These are phyloP conservation scores for Eledona agricola DNA, from an alignment of 2,888 invertebrate genomes.

Conservation along the genomic window DNA sequence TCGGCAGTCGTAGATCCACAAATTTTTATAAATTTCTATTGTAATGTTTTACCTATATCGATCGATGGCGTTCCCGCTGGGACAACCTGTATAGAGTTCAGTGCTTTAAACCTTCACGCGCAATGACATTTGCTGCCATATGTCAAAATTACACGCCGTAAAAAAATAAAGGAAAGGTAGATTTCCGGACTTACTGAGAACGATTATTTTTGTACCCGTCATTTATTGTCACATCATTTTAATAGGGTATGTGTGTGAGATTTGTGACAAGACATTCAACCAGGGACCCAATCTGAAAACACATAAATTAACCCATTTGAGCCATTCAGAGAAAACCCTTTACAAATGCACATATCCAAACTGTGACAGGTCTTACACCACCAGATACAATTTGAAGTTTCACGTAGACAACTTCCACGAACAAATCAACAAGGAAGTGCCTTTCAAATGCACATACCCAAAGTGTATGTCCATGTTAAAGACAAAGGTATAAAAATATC, in stretches of 20 bases:
- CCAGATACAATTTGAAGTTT: constrained; percentile 48
- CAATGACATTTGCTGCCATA: too few species aligned
- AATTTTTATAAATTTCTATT: too few species aligned
- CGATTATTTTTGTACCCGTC: too few species aligned
- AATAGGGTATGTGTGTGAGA: constrained; percentile 46
- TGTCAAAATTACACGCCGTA: too few species aligned
- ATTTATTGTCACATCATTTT: too few species aligned
- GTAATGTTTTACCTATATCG: too few species aligned
- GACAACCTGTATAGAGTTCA: too few species aligned
- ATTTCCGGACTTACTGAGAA: too few species aligned
- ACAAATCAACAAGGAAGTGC: constrained; percentile 36
- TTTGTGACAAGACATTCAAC: constrained; percentile 49
- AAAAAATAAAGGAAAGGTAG: too few species aligned
- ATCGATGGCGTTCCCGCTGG: too few species aligned
- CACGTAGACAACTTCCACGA: constrained; percentile 50
- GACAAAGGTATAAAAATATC: constrained; percentile 28
- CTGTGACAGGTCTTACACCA: constrained; percentile 48
- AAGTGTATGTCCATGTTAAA: constrained; percentile 40
- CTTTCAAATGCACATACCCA: constrained; percentile 41
- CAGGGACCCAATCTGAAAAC: constrained; percentile 40
- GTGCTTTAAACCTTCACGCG: too few species aligned
- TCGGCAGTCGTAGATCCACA: too few species aligned
- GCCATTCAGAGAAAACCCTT: constrained; percentile 38
- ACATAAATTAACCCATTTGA: constrained; percentile 45
- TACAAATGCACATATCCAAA: constrained; percentile 48